Percentiles rank a stretch among this genome's conserved stretches.
Conservation (phyloP, 1,140 invertebrate genomes). For the Hylaeus anthracinus region DNA sequence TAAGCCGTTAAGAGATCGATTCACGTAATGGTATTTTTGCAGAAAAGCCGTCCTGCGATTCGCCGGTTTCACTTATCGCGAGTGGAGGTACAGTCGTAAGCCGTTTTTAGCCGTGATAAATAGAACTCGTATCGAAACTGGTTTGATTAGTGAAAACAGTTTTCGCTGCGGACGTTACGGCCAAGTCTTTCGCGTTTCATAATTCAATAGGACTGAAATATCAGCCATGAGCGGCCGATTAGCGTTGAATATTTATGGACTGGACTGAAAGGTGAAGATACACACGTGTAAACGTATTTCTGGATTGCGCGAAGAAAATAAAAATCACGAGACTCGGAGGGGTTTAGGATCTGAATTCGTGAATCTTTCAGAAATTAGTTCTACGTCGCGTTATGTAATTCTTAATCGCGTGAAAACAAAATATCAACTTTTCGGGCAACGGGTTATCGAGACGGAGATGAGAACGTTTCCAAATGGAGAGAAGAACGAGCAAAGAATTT, state of each 20-base stretch:
- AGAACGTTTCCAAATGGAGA: no score
- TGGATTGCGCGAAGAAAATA: no score
- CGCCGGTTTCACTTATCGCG: background rate
- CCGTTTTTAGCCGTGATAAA: constrained; percentile 16
- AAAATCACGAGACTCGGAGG: no score
- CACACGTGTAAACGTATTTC: no score
- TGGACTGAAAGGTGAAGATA: background rate
- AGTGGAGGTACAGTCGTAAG: background rate
- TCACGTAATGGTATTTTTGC: background rate
- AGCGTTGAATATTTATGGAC: background rate
- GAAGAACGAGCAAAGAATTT: no score
- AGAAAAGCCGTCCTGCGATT: no score
- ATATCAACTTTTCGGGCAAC: no score
- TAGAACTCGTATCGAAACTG: constrained; percentile 25
- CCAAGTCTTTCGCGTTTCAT: background rate
- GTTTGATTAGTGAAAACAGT: constrained; percentile 41
- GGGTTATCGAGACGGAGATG: no score
- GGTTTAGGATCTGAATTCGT: no score
- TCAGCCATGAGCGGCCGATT: background rate
- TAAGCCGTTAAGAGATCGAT: background rate
- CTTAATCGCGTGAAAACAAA: no score
- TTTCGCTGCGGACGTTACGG: background rate
- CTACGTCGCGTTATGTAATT: no score
- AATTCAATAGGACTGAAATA: background rate
- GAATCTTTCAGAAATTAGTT: no score